Conservation (phyloP, 92 coral and sea anemone genomes). For the Anthopleura xanthogrammica region DNA sequence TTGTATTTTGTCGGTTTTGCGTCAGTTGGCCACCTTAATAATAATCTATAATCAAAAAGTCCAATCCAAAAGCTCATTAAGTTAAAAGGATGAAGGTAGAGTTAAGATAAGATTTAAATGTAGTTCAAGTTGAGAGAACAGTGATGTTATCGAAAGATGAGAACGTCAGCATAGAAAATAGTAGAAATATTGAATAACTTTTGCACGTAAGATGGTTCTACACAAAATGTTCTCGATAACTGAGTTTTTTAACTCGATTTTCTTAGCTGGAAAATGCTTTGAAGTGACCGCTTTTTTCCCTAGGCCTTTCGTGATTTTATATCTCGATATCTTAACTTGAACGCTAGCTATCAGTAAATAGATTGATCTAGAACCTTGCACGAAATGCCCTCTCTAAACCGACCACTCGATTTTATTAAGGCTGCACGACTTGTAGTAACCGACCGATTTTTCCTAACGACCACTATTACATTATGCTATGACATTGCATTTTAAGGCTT, state of each 20-base stretch:
- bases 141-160: neutral
- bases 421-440: no score
- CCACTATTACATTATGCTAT: no score
- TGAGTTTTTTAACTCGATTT: no score
- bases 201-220: neutral
- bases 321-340: no score
- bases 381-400: neutral
- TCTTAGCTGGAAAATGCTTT: no score
- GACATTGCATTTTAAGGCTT: no score
- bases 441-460: no score
- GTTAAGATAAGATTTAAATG: neutral
- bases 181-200: neutral
- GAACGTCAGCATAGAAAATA: neutral
- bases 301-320: no score
- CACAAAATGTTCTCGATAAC: no score
- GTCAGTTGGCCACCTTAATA: neutral
- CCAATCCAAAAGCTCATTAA: neutral
- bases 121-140: neutral
- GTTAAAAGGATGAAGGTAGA: conserved; percentile 1
- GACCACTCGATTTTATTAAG: neutral
- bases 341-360: neutral
- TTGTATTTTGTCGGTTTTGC: neutral
- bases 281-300: no score
- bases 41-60: neutral
- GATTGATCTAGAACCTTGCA: neutral